These are phyloP conservation scores for Panagrolaimus sp. DNA, from an alignment of 1,140 invertebrate genomes.

Conservation along the genomic window DNA sequence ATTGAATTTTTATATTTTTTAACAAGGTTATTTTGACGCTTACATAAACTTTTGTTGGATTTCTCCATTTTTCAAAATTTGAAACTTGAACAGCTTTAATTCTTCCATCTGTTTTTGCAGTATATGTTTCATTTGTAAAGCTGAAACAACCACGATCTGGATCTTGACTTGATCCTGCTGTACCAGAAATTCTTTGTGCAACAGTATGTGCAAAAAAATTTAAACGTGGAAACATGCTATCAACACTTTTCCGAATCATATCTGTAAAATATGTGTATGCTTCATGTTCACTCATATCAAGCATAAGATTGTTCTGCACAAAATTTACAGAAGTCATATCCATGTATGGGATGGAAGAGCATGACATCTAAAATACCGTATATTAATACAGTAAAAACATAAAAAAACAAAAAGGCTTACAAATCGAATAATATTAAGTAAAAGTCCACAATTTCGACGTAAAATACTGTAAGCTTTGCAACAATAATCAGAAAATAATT, in stretches of 20 bases:
- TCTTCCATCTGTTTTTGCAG: constrained; percentile 79
- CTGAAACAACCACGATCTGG: constrained; percentile 71
- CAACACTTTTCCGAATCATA: constrained; percentile 66
- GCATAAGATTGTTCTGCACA: constrained; percentile 80
- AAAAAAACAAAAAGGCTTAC: constrained; percentile 67
- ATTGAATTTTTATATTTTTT: neutral
- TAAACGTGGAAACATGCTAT: constrained; percentile 43
- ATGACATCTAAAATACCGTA: constrained; percentile 85
- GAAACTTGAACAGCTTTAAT: constrained; percentile 77
- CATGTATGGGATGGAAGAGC: constrained; percentile 86
- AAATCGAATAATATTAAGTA: constrained; percentile 85
- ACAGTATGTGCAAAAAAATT: constrained; percentile 67
- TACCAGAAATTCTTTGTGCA: constrained; percentile 62
- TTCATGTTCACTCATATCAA: constrained; percentile 82
- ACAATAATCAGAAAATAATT: constrained; percentile 93
- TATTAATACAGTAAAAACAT: constrained; percentile 21
- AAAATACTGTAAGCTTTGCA: constrained; percentile 94
- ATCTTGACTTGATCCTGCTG: constrained; percentile 73
- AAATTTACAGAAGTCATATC: constrained; percentile 82
- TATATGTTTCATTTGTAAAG: constrained; percentile 55
- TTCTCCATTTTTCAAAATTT: constrained; percentile 85
- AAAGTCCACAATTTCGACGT: constrained; percentile 76
- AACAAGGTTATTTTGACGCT: constrained; percentile 39
- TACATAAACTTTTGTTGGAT: constrained; percentile 85
- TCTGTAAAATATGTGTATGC: constrained; percentile 84